A percentile compares a stretch with the other conserved stretches of the same genome.
phyloP scores from a whole-genome alignment of 2,113 vertebrate species.

The Corvus hawaiiensis region DNA sequence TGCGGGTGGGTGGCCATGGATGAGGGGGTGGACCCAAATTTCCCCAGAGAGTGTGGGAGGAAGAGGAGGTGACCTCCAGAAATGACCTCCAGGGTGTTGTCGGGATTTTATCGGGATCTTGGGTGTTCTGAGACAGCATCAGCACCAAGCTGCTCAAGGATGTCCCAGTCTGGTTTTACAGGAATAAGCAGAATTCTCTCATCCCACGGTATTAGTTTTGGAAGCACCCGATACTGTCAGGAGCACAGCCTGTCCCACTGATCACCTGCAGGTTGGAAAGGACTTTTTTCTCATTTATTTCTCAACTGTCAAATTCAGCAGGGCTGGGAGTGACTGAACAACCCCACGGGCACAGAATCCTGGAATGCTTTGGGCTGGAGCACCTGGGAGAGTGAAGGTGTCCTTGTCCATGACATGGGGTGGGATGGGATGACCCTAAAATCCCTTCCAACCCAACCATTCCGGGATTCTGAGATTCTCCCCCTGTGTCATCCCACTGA shows the following conservation, averaged over 20 bases:
- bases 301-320: background rate
- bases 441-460: background rate
- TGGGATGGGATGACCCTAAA: background rate
- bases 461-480: background rate
- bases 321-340: fast-evolving
- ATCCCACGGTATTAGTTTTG: background rate
- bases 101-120: background rate
- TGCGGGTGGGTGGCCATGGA: conserved; percentile 33
- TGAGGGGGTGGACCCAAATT: background rate
- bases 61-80: background rate
- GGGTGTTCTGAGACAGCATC: background rate
- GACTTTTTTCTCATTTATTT: background rate
- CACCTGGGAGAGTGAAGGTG: background rate
- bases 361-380: background rate
- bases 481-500: background rate
- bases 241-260: background rate
- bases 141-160: background rate
- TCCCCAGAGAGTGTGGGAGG: background rate
- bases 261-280: background rate
- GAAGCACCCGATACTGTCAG: fast-evolving
- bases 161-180: background rate
- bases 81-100: background rate
- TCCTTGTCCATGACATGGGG: background rate
- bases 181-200: background rate
- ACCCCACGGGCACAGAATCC: background rate